These are phyloP conservation scores for Speoplatyrhinus poulsoni DNA, from an alignment of 2,113 vertebrate genomes.

Conservation along the genomic window DNA sequence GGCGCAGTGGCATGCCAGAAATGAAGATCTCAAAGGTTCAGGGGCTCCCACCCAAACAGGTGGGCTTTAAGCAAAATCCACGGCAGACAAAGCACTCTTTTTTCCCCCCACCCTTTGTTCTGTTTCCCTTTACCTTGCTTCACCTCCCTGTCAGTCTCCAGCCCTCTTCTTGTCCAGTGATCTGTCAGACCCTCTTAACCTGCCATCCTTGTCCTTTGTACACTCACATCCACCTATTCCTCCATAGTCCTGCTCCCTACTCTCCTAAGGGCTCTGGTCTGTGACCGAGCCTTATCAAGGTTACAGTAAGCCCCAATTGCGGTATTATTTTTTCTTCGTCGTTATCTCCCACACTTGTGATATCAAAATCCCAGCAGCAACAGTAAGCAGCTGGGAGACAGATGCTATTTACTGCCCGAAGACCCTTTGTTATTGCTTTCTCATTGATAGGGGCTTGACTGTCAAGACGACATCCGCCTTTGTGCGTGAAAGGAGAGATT, in stretches of 20 bases:
- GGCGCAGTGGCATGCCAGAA: constrained; percentile 10
- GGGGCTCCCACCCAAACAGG: constrained; percentile 34
- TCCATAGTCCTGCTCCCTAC: constrained; percentile 28
- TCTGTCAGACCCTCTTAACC: constrained; percentile 19
- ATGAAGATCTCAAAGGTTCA: constrained; percentile 19
- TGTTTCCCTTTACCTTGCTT: constrained; percentile 24
- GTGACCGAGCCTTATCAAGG: constrained; percentile 56
- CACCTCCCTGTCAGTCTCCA: constrained; percentile 4
- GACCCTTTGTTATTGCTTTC: constrained; percentile 49
- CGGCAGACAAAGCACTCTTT: constrained; percentile 47
- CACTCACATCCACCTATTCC: constrained; percentile 25
- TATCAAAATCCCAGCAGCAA: constrained; percentile 55
- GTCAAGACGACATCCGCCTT: constrained; percentile 39
- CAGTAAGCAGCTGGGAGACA: constrained; percentile 49
- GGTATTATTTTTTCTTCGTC: constrained; percentile 54
- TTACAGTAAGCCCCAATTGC: constrained; percentile 61
- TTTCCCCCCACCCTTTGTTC: constrained; percentile 45
- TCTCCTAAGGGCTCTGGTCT: constrained; percentile 22
- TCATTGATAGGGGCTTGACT: constrained; percentile 64
- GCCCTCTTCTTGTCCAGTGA: background rate
- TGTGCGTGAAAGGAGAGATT: constrained; percentile 36
- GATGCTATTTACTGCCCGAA: constrained; percentile 53
- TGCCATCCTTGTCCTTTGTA: constrained; percentile 23
- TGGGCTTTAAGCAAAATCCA: constrained; percentile 36
- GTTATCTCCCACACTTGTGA: constrained; percentile 57